phyloP scores from a whole-genome alignment of 2,888 invertebrate species.

The Epinotia ramella region DNA sequence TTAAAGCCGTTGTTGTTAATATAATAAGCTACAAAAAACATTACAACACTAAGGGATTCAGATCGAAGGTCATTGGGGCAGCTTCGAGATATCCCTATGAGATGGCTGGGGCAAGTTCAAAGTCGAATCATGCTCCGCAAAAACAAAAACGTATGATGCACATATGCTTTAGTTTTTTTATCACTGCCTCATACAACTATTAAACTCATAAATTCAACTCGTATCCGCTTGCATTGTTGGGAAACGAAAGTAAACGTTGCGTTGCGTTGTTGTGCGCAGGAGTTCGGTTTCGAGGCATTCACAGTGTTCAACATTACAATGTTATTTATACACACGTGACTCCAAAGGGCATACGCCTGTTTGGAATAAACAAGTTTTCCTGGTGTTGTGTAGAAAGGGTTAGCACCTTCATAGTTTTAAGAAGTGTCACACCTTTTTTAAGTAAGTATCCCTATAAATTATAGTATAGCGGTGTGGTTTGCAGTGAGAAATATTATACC shows the following conservation, averaged over 20 bases:
- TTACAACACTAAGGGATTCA: too few relatives aligned
- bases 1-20: too few relatives aligned
- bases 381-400: background rate
- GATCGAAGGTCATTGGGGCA: too few relatives aligned
- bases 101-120: too few relatives aligned
- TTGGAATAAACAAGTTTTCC: background rate
- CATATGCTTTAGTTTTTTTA: background rate
- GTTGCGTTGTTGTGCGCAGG: conserved; percentile 32
- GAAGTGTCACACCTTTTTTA: background rate
- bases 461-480: background rate
- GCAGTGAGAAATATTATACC: background rate
- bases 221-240: conserved; percentile 37
- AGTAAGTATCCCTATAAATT: background rate
- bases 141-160: too few relatives aligned
- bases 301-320: background rate
- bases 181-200: conserved; percentile 15
- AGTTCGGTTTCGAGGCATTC: conserved; percentile 29
- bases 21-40: too few relatives aligned
- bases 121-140: too few relatives aligned
- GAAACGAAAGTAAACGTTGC: conserved; percentile 39
- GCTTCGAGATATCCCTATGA: too few relatives aligned
- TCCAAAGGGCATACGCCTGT: background rate
- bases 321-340: background rate
- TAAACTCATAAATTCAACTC: conserved; percentile 35
- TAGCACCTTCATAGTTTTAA: background rate